Conservation (phyloP, 2,113 vertebrate species). For the Etheostoma cragini region DNA sequence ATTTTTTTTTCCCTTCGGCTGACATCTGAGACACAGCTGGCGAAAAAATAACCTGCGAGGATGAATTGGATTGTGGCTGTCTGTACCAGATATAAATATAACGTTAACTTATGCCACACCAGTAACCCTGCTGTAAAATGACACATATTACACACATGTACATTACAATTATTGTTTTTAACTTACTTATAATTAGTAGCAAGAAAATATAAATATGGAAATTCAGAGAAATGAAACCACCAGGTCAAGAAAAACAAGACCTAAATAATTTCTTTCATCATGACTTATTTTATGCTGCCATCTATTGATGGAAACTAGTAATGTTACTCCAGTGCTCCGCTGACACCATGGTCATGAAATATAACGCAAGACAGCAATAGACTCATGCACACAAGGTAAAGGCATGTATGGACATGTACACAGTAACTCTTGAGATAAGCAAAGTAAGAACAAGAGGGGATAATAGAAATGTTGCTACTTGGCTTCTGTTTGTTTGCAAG, state of each 20-base stretch:
- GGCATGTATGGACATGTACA: constrained; percentile 8
- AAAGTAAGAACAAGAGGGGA: constrained; percentile 13
- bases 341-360: constrained; percentile 28
- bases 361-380: constrained; percentile 36
- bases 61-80: constrained; percentile 27
- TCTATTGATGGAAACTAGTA: constrained; percentile 65
- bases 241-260: constrained; percentile 75
- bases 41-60: constrained; percentile 41
- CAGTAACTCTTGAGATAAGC: constrained; percentile 15
- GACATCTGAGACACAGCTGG: constrained; percentile 56
- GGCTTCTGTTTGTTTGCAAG: constrained; percentile 1
- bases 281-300: constrained; percentile 71
- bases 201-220: not conserved
- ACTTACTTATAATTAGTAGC: not conserved
- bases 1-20: constrained; percentile 34
- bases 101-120: constrained; percentile 19
- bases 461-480: not conserved
- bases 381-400: not conserved
- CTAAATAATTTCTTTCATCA: constrained; percentile 44
- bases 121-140: constrained; percentile 5
- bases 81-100: constrained; percentile 26
- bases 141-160: not conserved
- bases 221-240: constrained; percentile 58
- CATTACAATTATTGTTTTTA: not conserved
- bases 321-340: constrained; percentile 42